Base-by-base conservation (phyloP, 2,113 vertebrate genomes). In the Elgaria multicarinata region DNA sequence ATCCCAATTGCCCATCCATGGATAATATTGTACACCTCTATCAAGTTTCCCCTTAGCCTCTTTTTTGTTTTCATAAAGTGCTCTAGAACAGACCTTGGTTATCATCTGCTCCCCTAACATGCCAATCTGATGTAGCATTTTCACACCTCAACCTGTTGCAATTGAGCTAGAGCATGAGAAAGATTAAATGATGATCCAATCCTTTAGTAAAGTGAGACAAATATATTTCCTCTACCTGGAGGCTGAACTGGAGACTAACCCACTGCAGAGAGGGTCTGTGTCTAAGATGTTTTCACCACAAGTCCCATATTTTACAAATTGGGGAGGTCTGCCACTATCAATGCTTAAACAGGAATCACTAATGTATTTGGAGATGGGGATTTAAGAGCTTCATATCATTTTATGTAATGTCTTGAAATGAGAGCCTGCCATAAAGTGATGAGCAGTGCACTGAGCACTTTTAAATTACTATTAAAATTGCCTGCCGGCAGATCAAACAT, bases 401-500 rank as follows among this genome's bases (percentile, higher is more conserved):
- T 93, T 93, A 87, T 89, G 22, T 90, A 93, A 93, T 92, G 75
- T 91, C 83, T 96, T 94, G 88, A 94, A 94, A 96, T 93, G 79
- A 95, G 22, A 77, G 84, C 82, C 90, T 96, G 85, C 88, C 88
- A 93, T 92, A 93, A 95, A 95, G 62, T 94, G 71, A 91, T 91
- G 78, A 88, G 53, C 64, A n/a, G n/a, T n/a, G n/a, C n/a, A 89
- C n/a, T 92, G 67, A 93, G 83, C 93, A 94, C 87, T 93, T 95
- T 91, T 87, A 95, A 94, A 94, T 87, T 94, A 87, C 79, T 93
- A 87, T 81, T 94, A 94, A 96, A 95, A 95, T 95, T 87, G 83
- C 76, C 66, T 92, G 84, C 76, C 87, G 64, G 31, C 55, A 20
- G 9, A 95, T 94, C 58, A 95, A 89, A 92, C 42, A 91, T 87